Conservation (phyloP, 2,113 vertebrate species). For the Chroicocephalus ridibundus region DNA sequence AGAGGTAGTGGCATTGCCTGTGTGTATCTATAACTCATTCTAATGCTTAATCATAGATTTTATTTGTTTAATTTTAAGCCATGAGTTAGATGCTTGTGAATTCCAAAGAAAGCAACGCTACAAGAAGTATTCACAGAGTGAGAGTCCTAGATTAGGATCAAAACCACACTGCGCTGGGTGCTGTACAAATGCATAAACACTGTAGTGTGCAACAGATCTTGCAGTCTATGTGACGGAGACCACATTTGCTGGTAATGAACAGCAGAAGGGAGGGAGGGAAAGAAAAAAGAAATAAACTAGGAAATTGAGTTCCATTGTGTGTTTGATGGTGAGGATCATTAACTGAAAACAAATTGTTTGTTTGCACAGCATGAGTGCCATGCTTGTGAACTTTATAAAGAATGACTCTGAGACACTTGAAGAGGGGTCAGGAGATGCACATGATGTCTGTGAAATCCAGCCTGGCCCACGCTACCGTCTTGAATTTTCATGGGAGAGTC, state of each 20-base stretch:
- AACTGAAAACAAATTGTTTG: slow-evolving; percentile 23
- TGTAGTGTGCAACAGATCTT: neutral
- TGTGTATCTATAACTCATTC: neutral
- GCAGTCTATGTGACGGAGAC: neutral
- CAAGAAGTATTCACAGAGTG: neutral
- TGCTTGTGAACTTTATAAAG: neutral
- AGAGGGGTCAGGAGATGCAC: neutral
- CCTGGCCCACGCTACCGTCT: neutral
- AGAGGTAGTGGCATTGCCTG: neutral
- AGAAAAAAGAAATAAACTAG: neutral
- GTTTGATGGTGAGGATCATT: neutral
- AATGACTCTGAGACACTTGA: neutral
- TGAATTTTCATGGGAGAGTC: neutral
- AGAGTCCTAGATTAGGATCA: neutral
- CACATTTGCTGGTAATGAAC: neutral
- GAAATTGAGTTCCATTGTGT: neutral
- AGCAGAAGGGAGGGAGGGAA: neutral
- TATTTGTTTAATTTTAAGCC: neutral
- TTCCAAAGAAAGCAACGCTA: neutral
- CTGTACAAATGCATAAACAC: neutral
- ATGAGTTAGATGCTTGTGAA: neutral
- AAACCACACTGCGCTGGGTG: neutral
- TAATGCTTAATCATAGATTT: neutral
- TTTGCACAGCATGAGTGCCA: neutral
- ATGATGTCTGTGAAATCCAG: neutral